Conservation (phyloP, 2,113 vertebrate genomes). For the Pteronura brasiliensis region DNA sequence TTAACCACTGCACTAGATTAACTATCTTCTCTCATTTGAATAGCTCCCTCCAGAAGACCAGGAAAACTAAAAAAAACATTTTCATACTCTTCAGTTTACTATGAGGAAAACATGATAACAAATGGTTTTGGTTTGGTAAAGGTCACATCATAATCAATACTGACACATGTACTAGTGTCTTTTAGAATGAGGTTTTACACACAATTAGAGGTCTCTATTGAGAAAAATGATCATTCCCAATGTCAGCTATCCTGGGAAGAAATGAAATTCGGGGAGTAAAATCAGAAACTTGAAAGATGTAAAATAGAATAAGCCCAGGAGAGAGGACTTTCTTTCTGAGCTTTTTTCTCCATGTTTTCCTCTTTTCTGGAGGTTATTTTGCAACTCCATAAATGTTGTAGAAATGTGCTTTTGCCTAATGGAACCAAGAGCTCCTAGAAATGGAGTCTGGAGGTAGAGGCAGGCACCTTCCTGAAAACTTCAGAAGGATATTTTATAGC, state of each 20-base stretch:
- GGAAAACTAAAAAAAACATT: not conserved
- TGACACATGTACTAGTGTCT: not conserved
- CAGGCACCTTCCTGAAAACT: not conserved
- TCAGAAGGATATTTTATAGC: not conserved
- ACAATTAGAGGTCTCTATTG: not conserved
- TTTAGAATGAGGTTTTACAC: not conserved
- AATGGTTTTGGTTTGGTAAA: not conserved
- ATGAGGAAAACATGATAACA: not conserved
- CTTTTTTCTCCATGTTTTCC: not conserved
- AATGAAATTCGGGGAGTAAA: not conserved
- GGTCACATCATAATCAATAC: not conserved
- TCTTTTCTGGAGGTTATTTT: not conserved
- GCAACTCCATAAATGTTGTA: not conserved
- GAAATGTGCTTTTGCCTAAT: not conserved
- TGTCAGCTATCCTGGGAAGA: not conserved
- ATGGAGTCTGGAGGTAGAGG: not conserved
- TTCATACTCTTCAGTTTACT: not conserved
- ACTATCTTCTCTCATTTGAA: not conserved
- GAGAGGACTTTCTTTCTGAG: not conserved
- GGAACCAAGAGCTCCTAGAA: not conserved
- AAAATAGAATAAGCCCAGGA: fast-evolving
- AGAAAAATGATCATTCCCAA: not conserved
- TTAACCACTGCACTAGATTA: not conserved
- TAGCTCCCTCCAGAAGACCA: not conserved
- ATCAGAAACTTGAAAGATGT: not conserved